A percentile compares a stretch with the other conserved stretches of the same genome.
These are phyloP conservation scores for Physocephala rufipes DNA, from an alignment of 2,888 invertebrate genomes.

Conservation along the genomic window DNA sequence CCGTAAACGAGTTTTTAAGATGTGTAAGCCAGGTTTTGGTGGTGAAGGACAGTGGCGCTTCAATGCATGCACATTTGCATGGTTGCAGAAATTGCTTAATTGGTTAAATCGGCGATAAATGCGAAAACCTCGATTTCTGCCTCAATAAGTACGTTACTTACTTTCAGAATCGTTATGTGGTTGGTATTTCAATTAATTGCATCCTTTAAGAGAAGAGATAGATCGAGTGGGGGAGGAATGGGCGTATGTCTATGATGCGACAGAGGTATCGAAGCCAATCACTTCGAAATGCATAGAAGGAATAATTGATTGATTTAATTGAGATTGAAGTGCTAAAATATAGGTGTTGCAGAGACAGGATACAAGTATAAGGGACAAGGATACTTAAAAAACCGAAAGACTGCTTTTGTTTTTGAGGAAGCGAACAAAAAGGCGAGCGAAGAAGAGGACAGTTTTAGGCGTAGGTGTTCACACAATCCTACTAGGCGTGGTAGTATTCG, in stretches of 20 bases:
- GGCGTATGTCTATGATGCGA: too few relatives aligned
- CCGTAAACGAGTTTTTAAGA: background rate
- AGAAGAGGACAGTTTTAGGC: background rate
- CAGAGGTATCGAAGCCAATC: background rate
- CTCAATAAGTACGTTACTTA: conserved; percentile 39
- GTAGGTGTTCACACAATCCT: background rate
- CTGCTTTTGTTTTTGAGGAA: background rate
- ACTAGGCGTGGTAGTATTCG: too few relatives aligned
- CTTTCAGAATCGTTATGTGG: conserved; percentile 59
- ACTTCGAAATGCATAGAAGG: background rate
- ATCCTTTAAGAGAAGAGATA: conserved; percentile 35
- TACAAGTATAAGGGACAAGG: too few relatives aligned
- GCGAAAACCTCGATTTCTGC: conserved; percentile 8
- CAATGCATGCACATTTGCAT: background rate
- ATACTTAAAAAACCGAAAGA: background rate
- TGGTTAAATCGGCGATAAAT: conserved; percentile 24
- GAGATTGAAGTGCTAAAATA: conserved; percentile 26
- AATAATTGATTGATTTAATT: conserved; percentile 34
- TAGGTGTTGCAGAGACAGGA: background rate
- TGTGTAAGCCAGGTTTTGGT: too few relatives aligned
- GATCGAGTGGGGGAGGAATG: too few relatives aligned
- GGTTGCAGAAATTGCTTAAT: conserved; percentile 37
- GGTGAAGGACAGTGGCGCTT: background rate
- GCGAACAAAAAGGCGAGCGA: background rate
- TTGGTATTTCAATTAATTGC: conserved; percentile 62